phyloP scores from a whole-genome alignment of 1,140 invertebrate genomes.

The Prorops nasuta region DNA sequence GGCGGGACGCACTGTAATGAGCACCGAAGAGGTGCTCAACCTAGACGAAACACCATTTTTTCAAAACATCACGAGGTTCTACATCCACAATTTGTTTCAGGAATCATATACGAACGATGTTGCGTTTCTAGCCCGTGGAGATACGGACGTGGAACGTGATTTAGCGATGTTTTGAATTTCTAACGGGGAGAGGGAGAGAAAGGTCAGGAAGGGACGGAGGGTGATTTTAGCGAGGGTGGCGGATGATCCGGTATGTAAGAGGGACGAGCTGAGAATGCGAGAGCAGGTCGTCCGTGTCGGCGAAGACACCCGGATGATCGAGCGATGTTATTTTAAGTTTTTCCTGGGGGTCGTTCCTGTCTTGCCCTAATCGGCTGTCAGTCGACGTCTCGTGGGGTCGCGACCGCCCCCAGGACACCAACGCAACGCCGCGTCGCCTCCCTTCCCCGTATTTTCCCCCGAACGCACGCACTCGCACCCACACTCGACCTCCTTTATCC shows the following conservation, averaged over 20 bases:
- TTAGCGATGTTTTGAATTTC: too few species aligned
- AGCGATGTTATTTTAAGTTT: conserved; percentile 58
- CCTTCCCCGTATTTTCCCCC: too few species aligned
- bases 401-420: conserved; percentile 18
- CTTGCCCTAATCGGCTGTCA: conserved; percentile 56
- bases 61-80: too few species aligned
- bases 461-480: neutral
- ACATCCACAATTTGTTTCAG: too few species aligned
- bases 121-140: too few species aligned
- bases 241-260: too few species aligned
- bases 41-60: too few species aligned
- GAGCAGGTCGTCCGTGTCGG: conserved; percentile 36
- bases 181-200: neutral
- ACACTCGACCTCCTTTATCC: neutral
- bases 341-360: conserved; percentile 45
- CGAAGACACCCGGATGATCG: conserved; percentile 51
- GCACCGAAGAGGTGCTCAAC: conserved; percentile 52
- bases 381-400: conserved; percentile 24
- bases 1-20: conserved; percentile 54
- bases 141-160: too few species aligned
- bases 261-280: neutral
- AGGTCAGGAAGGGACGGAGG: too few species aligned
- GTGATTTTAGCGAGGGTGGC: too few species aligned
- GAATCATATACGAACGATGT: too few species aligned
- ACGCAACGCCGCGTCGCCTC: conserved; percentile 21